Conservation (phyloP, 2,888 invertebrate species). For the Plemyria rubiginata region DNA sequence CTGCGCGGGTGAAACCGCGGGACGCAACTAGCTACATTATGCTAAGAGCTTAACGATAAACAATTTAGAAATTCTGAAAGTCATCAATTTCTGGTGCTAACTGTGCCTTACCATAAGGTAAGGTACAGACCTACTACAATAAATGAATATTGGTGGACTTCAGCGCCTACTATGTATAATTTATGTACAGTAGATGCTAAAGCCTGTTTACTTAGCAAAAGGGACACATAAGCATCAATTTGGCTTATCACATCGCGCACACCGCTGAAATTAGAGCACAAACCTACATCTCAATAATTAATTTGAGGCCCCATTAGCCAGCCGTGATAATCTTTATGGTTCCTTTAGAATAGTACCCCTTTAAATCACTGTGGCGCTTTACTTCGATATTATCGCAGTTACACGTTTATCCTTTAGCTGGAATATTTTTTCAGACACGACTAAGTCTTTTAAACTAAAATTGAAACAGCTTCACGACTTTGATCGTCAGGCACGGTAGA, state of each 20-base stretch:
- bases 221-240: constrained; percentile 38
- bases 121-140: too few species aligned
- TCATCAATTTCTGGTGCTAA: too few species aligned
- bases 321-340: constrained; percentile 73
- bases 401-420: constrained; percentile 42
- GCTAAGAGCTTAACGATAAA: too few species aligned
- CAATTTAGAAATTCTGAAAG: too few species aligned
- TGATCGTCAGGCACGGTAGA: too few species aligned
- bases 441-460: too few species aligned
- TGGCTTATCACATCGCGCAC: constrained; percentile 42
- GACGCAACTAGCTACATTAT: too few species aligned
- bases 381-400: constrained; percentile 54
- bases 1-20: too few species aligned
- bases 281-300: constrained; percentile 69
- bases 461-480: too few species aligned
- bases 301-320: constrained; percentile 70
- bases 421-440: constrained; percentile 4
- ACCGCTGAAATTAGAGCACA: constrained; percentile 40
- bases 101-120: too few species aligned
- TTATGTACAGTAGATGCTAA: background rate
- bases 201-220: constrained; percentile 12
- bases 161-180: background rate
- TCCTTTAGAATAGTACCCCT: constrained; percentile 58
- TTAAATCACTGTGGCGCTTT: constrained; percentile 59
- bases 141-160: too few species aligned